Evolutionary conservation across 2,113 vertebrate species (phyloP), one percentile per base, ranked within the genome.

Genomic region (Phylloscopus trochiloides): DNA sequence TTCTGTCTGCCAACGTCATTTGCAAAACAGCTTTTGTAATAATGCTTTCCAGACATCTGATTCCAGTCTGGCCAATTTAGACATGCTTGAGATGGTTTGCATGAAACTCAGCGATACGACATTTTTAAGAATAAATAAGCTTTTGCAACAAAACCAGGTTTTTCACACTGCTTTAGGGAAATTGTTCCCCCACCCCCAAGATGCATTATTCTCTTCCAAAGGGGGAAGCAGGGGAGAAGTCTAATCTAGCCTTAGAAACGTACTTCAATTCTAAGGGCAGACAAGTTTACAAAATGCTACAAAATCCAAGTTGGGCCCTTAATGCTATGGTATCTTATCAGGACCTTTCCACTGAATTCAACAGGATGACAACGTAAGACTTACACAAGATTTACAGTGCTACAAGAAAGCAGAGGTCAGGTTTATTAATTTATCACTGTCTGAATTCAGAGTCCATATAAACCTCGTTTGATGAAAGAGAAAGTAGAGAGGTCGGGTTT

Each of bases 11-110:
- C 81, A 94, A 54, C 4, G 52, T 91, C 29, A 91, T 91, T 76
- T 94, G 87, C 24, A 8, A 91, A 89, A 84, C 32, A 70, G 71
- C 94, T 70, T 91, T 95, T 55, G 55, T 80, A 94, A 86, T 83
- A 96, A 90, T 66, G 51, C 42, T 97, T 96, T 96, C 82, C 75
- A 97, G 91, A 90, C 90, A 93, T 90, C 59, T 57, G 89, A 63
- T n/a, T 90, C 66, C 73, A 80, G 54, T 31, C 84, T 70, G 82
- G 81, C 68, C 82, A 83, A 48, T 70, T 76, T 28, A 92, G 81
- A 76, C 80, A 73, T 4, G 24, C 55, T 52, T 68, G 40, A 76
- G 54, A 29, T 42, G 45, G 54, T 76, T 61, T 86, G 47, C 59
- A 70, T 32, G 38, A 73, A 79, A 58, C 29, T 66, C 62, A n/a